Evolutionary conservation across 2,888 invertebrate species (phyloP).

Genomic region (Brachycybe producta): DNA sequence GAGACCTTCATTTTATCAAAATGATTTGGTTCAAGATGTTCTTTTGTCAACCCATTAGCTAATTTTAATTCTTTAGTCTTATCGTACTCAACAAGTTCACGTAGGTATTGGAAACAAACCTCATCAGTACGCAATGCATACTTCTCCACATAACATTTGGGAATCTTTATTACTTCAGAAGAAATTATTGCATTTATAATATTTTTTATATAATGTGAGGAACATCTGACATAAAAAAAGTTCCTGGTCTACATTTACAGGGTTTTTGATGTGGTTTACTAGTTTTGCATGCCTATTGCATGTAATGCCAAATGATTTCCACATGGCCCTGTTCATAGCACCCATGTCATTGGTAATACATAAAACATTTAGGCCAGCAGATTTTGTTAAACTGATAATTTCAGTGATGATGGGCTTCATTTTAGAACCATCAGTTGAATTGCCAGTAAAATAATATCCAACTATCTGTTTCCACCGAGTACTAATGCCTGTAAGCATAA

Average conservation of each 20-base stretch:
- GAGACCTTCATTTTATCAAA: too few relatives aligned
- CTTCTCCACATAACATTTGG: too few relatives aligned
- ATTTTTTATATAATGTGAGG: background rate
- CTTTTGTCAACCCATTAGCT: too few relatives aligned
- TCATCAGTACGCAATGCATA: too few relatives aligned
- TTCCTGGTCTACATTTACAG: background rate
- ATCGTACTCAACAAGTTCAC: too few relatives aligned
- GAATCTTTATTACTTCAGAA: too few relatives aligned
- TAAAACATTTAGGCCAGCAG: background rate
- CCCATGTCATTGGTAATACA: background rate
- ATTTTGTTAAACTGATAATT: slow-evolving; percentile 1
- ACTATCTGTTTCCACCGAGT: slow-evolving; percentile 12
- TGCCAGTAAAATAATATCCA: slow-evolving; percentile 11
- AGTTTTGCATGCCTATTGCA: background rate
- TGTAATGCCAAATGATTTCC: slow-evolving; percentile 9
- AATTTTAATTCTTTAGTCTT: too few relatives aligned
- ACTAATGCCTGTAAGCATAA: slow-evolving; percentile 5
- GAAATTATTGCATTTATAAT: background rate
- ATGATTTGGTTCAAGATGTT: too few relatives aligned
- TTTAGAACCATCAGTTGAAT: background rate
- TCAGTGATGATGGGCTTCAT: background rate
- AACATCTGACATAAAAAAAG: background rate
- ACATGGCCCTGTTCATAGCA: slow-evolving; percentile 5
- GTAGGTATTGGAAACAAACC: too few relatives aligned
- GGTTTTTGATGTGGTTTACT: background rate